These are phyloP conservation scores for Drosophila maculinotata DNA, from an alignment of 2,888 invertebrate genomes.

Conservation along the genomic window DNA sequence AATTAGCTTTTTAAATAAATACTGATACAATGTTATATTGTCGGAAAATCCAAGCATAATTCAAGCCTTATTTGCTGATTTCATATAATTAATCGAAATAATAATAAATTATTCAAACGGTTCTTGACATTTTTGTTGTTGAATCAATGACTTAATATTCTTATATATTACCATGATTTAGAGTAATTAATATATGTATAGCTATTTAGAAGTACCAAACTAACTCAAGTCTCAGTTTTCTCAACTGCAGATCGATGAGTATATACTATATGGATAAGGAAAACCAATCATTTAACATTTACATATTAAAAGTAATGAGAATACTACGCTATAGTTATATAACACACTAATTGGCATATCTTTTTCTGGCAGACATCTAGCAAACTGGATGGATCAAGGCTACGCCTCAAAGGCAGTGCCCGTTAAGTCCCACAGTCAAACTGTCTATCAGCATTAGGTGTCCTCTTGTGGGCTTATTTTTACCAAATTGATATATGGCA, in stretches of 20 bases:
- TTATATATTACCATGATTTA: too few relatives aligned
- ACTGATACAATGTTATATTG: neutral
- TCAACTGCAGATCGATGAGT: too few relatives aligned
- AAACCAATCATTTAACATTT: too few relatives aligned
- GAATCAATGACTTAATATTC: too few relatives aligned
- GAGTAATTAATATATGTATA: too few relatives aligned
- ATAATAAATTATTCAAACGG: neutral
- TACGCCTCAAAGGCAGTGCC: neutral
- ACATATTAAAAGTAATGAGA: too few relatives aligned
- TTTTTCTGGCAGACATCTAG: neutral
- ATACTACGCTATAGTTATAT: too few relatives aligned
- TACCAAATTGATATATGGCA: conserved; percentile 34
- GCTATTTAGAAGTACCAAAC: too few relatives aligned
- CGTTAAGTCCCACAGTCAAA: conserved; percentile 40
- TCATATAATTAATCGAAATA: neutral
- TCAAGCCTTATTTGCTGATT: neutral
- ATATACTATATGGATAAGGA: too few relatives aligned
- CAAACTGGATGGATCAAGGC: neutral
- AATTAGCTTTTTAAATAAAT: neutral
- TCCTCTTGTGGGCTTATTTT: neutral
- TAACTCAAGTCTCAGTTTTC: too few relatives aligned
- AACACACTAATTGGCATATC: conserved; percentile 13
- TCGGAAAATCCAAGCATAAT: neutral
- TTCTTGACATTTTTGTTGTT: neutral
- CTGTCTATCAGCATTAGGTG: conserved; percentile 42